Conservation (phyloP, 2,797 vertebrate species). For the Scomberomorus guttatus region DNA sequence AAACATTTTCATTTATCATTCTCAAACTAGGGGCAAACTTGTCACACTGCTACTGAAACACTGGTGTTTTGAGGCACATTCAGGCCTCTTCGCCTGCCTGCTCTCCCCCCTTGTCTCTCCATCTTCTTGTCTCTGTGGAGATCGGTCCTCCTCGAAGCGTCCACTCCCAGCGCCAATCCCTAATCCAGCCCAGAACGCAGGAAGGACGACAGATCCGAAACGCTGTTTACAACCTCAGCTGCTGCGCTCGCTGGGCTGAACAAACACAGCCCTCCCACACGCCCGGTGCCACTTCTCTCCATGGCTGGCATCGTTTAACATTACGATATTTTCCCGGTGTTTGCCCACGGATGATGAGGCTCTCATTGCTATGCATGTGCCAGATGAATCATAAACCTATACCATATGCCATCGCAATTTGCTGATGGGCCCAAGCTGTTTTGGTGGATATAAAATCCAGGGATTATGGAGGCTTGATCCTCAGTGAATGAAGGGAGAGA, state of each 20-base stretch:
- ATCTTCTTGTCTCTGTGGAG: slow-evolving; percentile 33
- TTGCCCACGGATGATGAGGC: slow-evolving; percentile 91
- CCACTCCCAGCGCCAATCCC: slow-evolving; percentile 12
- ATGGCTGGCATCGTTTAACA: slow-evolving; percentile 82
- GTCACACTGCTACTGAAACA: neutral
- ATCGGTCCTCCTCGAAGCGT: slow-evolving; percentile 34
- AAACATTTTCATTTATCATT: neutral
- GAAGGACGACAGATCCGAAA: slow-evolving; percentile 49
- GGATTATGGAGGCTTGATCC: slow-evolving; percentile 94
- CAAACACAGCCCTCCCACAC: slow-evolving; percentile 76
- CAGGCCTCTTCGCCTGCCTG: neutral
- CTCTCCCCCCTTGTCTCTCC: neutral
- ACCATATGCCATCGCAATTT: slow-evolving; percentile 99
- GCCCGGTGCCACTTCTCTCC: slow-evolving; percentile 68
- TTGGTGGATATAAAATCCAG: slow-evolving; percentile 96
- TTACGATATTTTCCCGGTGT: slow-evolving; percentile 87
- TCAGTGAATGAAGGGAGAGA: slow-evolving; percentile 85
- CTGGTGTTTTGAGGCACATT: neutral
- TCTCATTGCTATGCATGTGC: slow-evolving; percentile 92
- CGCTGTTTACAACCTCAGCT: slow-evolving; percentile 77
- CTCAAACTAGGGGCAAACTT: neutral
- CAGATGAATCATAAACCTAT: slow-evolving; percentile 99
- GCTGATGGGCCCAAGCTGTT: slow-evolving; percentile 99
- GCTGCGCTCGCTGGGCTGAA: slow-evolving; percentile 71
- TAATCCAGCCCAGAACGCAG: slow-evolving; percentile 60